Conservation (phyloP, 2,888 invertebrate species). For the Melanchra persicariae region DNA sequence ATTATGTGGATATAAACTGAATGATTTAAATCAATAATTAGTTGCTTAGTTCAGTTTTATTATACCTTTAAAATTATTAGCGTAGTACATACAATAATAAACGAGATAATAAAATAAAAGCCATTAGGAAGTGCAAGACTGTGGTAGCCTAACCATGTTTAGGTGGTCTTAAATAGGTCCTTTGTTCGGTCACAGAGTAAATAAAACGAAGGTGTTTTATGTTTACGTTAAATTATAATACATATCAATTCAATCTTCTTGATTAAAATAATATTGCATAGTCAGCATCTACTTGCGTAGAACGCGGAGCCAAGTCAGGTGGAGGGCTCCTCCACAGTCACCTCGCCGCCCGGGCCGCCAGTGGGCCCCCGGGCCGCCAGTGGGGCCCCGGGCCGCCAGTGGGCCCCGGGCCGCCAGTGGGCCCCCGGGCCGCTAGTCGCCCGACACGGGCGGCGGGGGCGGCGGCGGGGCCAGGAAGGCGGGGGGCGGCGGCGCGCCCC, state of each 20-base stretch:
- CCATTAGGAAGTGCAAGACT: too few species aligned
- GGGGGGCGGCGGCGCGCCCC: constrained; percentile 85
- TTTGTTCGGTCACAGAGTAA: not conserved
- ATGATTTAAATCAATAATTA: too few species aligned
- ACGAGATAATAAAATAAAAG: too few species aligned
- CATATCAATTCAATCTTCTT: constrained; percentile 47
- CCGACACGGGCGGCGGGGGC: constrained; percentile 84
- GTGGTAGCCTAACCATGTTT: too few species aligned
- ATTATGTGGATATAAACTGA: too few species aligned
- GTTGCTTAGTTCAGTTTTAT: too few species aligned
- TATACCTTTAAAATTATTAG: too few species aligned
- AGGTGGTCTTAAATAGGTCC: not conserved
- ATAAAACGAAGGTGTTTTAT: constrained; percentile 29
- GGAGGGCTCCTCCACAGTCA: not conserved
- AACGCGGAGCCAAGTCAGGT: constrained; percentile 6
- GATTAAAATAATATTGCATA: constrained; percentile 52
- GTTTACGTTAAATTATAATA: constrained; percentile 37
- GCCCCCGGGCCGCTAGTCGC: constrained; percentile 65
- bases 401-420: constrained; percentile 76
- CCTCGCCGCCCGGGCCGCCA: not conserved
- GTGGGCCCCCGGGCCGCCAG: not conserved
- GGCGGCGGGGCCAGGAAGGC: constrained; percentile 87
- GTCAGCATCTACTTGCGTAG: constrained; percentile 33
- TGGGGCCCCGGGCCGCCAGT: constrained; percentile 68
- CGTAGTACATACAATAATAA: too few species aligned